These are phyloP conservation scores for Chrysopilus asiliformis DNA, from an alignment of 2,888 invertebrate species.

Conservation along the genomic window DNA sequence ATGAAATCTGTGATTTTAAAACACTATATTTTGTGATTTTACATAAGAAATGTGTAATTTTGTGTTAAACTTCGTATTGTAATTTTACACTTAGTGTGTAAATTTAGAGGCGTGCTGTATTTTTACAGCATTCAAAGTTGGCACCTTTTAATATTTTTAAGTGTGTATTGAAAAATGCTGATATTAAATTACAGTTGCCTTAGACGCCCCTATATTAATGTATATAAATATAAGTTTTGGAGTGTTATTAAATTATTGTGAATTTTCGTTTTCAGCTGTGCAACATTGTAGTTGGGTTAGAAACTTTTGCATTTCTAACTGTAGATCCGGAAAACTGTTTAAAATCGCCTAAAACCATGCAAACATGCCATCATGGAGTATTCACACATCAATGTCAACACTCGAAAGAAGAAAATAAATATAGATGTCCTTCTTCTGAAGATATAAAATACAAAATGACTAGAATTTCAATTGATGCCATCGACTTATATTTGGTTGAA, in stretches of 20 bases:
- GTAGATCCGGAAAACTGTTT: constrained; percentile 83
- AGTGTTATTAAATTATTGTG: constrained; percentile 3
- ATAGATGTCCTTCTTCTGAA: constrained; percentile 64
- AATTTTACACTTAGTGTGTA: too few relatives aligned
- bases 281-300: constrained; percentile 74
- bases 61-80: too few relatives aligned
- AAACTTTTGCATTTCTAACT: constrained; percentile 74
- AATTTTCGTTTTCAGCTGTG: constrained; percentile 44
- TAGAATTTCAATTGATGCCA: constrained; percentile 71
- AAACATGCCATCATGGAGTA: constrained; percentile 67
- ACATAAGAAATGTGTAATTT: too few relatives aligned
- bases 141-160: too few relatives aligned
- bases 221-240: background rate
- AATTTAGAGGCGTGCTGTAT: too few relatives aligned
- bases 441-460: constrained; percentile 91
- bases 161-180: too few relatives aligned
- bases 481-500: constrained; percentile 86
- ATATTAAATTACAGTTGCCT: too few relatives aligned
- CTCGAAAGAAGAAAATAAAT: constrained; percentile 54
- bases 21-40: too few relatives aligned
- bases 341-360: constrained; percentile 64
- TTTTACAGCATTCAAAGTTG: too few relatives aligned
- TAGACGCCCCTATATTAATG: too few relatives aligned
- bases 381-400: constrained; percentile 55
- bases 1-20: too few relatives aligned